These are phyloP conservation scores for Pyrrhopygopsis socrates DNA, from an alignment of 2,888 invertebrate species.

Conservation along the genomic window DNA sequence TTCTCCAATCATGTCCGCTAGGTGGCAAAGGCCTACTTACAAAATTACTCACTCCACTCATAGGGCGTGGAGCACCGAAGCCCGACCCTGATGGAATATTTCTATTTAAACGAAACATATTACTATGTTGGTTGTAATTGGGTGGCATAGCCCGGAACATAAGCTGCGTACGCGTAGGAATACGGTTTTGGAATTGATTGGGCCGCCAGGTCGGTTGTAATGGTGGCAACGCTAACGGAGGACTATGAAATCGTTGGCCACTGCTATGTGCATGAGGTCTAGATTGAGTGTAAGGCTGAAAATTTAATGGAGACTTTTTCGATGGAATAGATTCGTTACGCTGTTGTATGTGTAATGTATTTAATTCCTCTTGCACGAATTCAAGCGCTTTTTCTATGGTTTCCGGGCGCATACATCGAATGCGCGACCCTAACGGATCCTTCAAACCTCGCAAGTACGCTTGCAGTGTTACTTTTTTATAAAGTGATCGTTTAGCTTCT, in stretches of 20 bases:
- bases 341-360: conserved; percentile 77
- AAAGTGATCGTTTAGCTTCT: too few relatives aligned
- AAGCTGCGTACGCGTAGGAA: background rate
- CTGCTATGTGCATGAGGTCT: background rate
- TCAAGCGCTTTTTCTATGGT: conserved; percentile 81
- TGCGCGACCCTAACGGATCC: too few relatives aligned
- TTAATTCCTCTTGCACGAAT: conserved; percentile 81
- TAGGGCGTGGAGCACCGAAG: too few relatives aligned
- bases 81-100: too few relatives aligned
- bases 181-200: background rate
- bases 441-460: too few relatives aligned
- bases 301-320: background rate
- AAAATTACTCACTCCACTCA: background rate
- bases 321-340: too few relatives aligned
- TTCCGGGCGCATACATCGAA: conserved; percentile 82
- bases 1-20: background rate
- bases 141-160: background rate
- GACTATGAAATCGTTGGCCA: too few relatives aligned
- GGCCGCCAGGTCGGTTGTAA: too few relatives aligned
- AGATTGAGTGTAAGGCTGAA: too few relatives aligned
- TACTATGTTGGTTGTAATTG: background rate
- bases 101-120: too few relatives aligned
- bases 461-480: too few relatives aligned
- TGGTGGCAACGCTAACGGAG: too few relatives aligned
- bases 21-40: background rate